Conservation (phyloP, 1,140 invertebrate genomes). For the Trichomalopsis sarcophagae region DNA sequence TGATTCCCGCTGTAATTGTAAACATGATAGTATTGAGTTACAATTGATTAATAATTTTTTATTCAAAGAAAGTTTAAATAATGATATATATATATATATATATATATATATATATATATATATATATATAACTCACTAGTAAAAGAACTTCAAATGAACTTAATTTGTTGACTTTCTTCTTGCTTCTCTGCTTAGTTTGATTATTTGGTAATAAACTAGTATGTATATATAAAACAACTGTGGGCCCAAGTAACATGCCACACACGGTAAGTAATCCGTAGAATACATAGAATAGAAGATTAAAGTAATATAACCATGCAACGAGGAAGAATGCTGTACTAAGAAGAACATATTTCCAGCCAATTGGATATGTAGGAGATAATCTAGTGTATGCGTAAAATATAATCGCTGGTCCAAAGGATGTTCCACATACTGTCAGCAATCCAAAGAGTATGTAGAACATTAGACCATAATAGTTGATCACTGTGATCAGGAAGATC, state of each 20-base stretch:
- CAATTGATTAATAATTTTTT: not conserved
- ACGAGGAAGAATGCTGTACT: constrained; percentile 6
- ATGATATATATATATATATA: constrained; percentile 1
- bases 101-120: not conserved
- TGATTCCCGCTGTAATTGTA: constrained; percentile 29
- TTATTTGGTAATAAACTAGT: constrained; percentile 17
- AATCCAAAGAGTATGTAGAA: constrained; percentile 50
- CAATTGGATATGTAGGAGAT: constrained; percentile 38
- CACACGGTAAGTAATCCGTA: constrained; percentile 41
- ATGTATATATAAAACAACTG: constrained; percentile 45
- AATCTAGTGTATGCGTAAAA: constrained; percentile 46
- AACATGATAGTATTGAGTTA: not conserved
- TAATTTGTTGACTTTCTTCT: constrained; percentile 39
- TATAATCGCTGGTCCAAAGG: constrained; percentile 46
- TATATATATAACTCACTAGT: constrained; percentile 32
- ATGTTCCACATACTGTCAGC: constrained; percentile 43
- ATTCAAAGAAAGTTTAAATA: not conserved
- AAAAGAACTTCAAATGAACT: constrained; percentile 46
- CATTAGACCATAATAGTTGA: constrained; percentile 41
- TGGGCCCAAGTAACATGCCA: constrained; percentile 46
- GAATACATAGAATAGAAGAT: constrained; percentile 29
- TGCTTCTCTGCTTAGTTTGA: not conserved
- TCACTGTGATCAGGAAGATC: constrained; percentile 43
- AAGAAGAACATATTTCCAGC: constrained; percentile 40
- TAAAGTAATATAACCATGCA: constrained; percentile 41